Conservation (phyloP, 2,113 vertebrate species). For the Syrmaticus mikado region DNA sequence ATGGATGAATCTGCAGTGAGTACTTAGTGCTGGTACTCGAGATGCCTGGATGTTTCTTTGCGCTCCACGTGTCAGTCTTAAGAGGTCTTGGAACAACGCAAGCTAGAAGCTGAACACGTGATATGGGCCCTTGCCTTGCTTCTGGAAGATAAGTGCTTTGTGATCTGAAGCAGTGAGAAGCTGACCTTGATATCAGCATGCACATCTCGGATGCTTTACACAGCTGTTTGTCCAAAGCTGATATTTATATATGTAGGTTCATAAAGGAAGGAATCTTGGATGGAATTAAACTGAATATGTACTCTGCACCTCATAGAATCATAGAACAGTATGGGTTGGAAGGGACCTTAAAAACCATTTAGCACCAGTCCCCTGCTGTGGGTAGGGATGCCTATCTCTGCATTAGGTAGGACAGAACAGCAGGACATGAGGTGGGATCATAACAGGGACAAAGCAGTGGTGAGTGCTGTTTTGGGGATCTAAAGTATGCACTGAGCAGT, state of each 20-base stretch:
- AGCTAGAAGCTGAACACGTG: neutral
- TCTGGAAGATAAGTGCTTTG: neutral
- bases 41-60: neutral
- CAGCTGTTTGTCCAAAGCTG: neutral
- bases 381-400: neutral
- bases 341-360: neutral
- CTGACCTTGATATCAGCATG: neutral
- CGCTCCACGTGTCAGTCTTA: neutral
- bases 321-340: neutral
- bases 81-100: neutral
- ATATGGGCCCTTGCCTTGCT: neutral
- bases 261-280: neutral
- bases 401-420: neutral
- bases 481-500: neutral
- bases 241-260: accelerated
- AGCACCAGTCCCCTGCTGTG: neutral
- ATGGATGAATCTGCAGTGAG: neutral
- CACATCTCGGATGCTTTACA: neutral
- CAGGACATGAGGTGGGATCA: neutral
- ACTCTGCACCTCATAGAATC: neutral
- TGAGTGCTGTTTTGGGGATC: neutral
- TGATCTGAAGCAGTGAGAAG: neutral
- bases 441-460: neutral
- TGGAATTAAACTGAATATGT: neutral
- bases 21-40: neutral